phyloP scores from a whole-genome alignment of 2,888 invertebrate species.

The Drosophila anomelani region DNA sequence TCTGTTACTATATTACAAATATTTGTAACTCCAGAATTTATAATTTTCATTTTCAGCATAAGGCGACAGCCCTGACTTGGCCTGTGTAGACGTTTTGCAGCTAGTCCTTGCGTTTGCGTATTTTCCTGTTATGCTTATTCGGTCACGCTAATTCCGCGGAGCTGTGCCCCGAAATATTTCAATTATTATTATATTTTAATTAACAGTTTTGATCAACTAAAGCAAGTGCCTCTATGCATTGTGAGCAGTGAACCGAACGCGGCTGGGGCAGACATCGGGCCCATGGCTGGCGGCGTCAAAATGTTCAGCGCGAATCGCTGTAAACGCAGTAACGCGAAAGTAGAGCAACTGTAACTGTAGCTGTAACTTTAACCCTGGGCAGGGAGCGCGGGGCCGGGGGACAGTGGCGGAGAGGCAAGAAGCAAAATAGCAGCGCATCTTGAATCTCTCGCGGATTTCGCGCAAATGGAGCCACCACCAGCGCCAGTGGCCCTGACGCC shows the following conservation, averaged over 20 bases:
- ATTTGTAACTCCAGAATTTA: not conserved
- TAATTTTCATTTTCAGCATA: not conserved
- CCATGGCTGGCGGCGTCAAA: slow-evolving; percentile 29
- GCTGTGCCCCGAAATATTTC: slow-evolving; percentile 13
- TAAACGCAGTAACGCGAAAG: slow-evolving; percentile 66
- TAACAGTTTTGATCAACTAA: slow-evolving; percentile 14
- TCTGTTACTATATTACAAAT: not conserved
- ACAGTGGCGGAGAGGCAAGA: slow-evolving; percentile 51
- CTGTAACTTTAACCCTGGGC: slow-evolving; percentile 49
- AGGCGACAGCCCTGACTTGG: not conserved
- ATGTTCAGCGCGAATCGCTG: slow-evolving; percentile 60
- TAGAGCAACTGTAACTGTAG: slow-evolving; percentile 67
- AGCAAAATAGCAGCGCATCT: slow-evolving; percentile 17
- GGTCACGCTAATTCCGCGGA: slow-evolving; percentile 21
- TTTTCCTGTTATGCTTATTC: not conserved
- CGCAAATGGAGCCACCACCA: slow-evolving; percentile 57
- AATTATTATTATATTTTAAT: slow-evolving; percentile 21
- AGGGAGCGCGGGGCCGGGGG: slow-evolving; percentile 45
- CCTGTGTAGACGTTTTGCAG: not conserved
- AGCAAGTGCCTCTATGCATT: slow-evolving; percentile 1
- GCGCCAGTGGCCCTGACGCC: slow-evolving; percentile 43
- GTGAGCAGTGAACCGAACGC: slow-evolving; percentile 15
- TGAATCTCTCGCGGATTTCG: slow-evolving; percentile 1
- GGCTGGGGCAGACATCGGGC: slow-evolving; percentile 1
- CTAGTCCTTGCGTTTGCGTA: too few species aligned